Evolutionary conservation across 2,113 vertebrate genomes (phyloP).

Genomic region (Rhinoderma darwinii): DNA sequence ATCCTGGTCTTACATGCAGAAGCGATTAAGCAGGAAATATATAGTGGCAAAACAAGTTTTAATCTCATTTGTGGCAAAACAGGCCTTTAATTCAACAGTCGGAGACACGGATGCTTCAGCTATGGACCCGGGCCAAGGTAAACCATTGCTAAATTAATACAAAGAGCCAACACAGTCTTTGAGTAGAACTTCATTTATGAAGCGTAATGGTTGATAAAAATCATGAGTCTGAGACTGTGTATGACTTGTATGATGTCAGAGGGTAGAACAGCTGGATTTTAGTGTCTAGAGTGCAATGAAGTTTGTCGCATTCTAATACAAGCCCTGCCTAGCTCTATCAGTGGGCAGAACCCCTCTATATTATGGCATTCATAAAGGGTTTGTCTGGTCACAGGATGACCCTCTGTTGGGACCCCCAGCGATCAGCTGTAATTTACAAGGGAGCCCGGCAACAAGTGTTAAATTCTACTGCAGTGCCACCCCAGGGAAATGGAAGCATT

Average conservation of each 20-base stretch:
- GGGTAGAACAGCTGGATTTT: not conserved
- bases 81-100: conserved; percentile 13
- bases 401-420: not conserved
- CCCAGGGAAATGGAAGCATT: not conserved
- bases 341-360: not conserved
- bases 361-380: not conserved
- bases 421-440: not conserved
- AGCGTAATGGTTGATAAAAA: not conserved
- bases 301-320: not conserved
- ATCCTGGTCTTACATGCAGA: not conserved
- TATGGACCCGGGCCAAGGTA: conserved; percentile 11
- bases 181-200: conserved; percentile 1
- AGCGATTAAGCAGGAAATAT: conserved; percentile 19
- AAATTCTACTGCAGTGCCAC: not conserved
- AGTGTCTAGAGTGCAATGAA: not conserved
- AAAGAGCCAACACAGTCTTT: conserved; percentile 18
- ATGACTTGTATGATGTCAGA: conserved; percentile 8
- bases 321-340: not conserved
- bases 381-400: not conserved
- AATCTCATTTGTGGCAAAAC: conserved; percentile 1
- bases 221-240: conserved; percentile 13
- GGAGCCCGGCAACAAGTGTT: not conserved
- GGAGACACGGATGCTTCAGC: conserved; percentile 18
- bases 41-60: conserved; percentile 18
- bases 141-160: conserved; percentile 43